phyloP scores from a whole-genome alignment of 2,113 vertebrate genomes.

The Oceanites oceanicus region DNA sequence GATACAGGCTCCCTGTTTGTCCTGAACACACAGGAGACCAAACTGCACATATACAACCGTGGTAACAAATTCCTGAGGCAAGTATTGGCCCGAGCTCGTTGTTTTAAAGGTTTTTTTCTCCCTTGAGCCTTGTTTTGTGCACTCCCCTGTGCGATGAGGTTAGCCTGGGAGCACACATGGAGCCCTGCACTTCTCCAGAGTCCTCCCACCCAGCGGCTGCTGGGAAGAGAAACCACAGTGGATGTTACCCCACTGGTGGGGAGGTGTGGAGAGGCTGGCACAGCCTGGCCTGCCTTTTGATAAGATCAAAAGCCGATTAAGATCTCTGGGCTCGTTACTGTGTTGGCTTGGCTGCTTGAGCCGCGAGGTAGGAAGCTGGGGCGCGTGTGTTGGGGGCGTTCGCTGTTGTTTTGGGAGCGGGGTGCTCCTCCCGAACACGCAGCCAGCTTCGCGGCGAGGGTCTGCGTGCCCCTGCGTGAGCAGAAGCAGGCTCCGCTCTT shows the following conservation, averaged over 20 bases:
- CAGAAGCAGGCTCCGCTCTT: not conserved
- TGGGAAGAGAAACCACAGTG: not conserved
- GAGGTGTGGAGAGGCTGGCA: not conserved
- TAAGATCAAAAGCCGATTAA: not conserved
- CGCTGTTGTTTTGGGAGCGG: rapidly evolving
- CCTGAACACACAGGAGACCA: not conserved
- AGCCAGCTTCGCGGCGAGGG: not conserved
- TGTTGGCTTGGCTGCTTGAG: rapidly evolving
- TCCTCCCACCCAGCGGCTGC: no score
- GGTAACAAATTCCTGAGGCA: not conserved
- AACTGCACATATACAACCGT: rapidly evolving
- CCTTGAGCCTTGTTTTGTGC: not conserved
- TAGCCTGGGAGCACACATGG: not conserved
- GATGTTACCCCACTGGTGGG: not conserved
- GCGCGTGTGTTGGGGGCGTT: rapidly evolving
- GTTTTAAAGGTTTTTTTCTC: not conserved
- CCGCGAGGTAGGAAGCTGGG: not conserved
- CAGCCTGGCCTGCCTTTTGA: not conserved
- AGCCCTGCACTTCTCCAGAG: not conserved
- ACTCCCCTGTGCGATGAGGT: not conserved
- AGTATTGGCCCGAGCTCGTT: rapidly evolving
- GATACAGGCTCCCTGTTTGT: not conserved
- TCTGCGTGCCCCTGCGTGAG: not conserved
- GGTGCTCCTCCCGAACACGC: rapidly evolving
- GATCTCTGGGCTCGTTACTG: not conserved